Conservation (phyloP, 2,113 vertebrate species). For the Xyrauchen texanus region DNA sequence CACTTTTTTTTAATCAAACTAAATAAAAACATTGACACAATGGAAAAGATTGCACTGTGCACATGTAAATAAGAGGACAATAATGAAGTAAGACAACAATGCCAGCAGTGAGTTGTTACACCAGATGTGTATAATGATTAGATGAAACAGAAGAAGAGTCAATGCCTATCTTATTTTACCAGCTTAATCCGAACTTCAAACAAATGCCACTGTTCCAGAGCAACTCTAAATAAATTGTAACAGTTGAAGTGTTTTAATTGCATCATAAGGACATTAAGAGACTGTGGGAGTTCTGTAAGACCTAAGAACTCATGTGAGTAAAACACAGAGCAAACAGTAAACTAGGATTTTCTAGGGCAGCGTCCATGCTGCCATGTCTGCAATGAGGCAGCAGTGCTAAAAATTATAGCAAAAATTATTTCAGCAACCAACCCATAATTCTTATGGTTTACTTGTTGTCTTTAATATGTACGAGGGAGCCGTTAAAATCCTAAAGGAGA, state of each 20-base stretch:
- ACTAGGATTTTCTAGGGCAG: constrained; percentile 49
- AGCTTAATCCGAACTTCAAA: constrained; percentile 18
- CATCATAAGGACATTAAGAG: constrained; percentile 10
- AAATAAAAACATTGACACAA: neutral
- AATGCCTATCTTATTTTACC: constrained; percentile 35
- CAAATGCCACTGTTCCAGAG: constrained; percentile 7
- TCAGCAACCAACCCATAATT: neutral
- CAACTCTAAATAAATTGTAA: constrained; percentile 44
- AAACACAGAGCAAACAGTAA: constrained; percentile 48
- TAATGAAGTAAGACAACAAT: constrained; percentile 7
- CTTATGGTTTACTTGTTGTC: constrained; percentile 12
- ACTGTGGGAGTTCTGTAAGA: constrained; percentile 27
- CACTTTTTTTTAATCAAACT: constrained; percentile 3
- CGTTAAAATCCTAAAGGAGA: too few species aligned
- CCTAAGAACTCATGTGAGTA: constrained; percentile 30
- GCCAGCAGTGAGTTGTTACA: constrained; percentile 20
- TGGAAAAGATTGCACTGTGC: neutral
- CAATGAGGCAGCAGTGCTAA: constrained; percentile 8
- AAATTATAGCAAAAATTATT: constrained; percentile 18
- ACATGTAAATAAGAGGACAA: constrained; percentile 33
- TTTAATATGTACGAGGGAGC: neutral
- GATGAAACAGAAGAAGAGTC: constrained; percentile 23
- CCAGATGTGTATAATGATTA: constrained; percentile 42
- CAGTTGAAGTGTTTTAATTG: constrained; percentile 46
- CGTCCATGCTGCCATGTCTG: constrained; percentile 38